These are phyloP conservation scores for Acestrorhynchus altus DNA, from an alignment of 2,797 vertebrate genomes.

Conservation along the genomic window DNA sequence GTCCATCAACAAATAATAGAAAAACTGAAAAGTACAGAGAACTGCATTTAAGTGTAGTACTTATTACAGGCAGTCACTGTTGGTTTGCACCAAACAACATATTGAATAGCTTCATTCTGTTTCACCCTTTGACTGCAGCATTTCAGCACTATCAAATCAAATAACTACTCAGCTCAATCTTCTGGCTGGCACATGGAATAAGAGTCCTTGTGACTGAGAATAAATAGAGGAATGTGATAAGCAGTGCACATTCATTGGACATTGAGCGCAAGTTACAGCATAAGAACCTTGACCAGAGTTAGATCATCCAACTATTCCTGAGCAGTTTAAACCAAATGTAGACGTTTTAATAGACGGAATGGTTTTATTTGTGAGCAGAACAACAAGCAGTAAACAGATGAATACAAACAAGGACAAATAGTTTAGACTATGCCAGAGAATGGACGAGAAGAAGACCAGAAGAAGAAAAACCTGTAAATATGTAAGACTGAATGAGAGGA, in stretches of 20 bases:
- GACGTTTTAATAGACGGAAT: background rate
- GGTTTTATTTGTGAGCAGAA: background rate
- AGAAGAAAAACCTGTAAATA: too few species aligned
- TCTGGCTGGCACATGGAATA: slow-evolving; percentile 5
- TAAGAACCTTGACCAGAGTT: slow-evolving; percentile 9
- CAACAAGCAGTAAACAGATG: background rate
- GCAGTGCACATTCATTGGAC: slow-evolving; percentile 6
- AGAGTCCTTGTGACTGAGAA: slow-evolving; percentile 23
- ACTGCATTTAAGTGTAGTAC: background rate
- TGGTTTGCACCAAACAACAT: slow-evolving; percentile 6
- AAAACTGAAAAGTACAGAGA: too few species aligned
- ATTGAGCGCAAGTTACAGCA: slow-evolving; percentile 13
- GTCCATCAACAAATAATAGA: too few species aligned
- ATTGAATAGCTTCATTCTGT: background rate
- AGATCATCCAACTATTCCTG: background rate
- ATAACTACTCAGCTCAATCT: background rate
- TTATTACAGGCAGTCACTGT: slow-evolving; percentile 20
- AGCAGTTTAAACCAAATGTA: background rate
- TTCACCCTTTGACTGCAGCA: background rate
- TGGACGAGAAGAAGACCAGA: too few species aligned
- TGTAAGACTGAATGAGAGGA: too few species aligned
- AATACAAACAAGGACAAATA: background rate
- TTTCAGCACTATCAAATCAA: background rate
- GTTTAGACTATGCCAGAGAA: background rate
- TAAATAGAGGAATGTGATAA: slow-evolving; percentile 30